Base-by-base conservation (phyloP, 2,888 invertebrate genomes). In the Plusia festucae region DNA sequence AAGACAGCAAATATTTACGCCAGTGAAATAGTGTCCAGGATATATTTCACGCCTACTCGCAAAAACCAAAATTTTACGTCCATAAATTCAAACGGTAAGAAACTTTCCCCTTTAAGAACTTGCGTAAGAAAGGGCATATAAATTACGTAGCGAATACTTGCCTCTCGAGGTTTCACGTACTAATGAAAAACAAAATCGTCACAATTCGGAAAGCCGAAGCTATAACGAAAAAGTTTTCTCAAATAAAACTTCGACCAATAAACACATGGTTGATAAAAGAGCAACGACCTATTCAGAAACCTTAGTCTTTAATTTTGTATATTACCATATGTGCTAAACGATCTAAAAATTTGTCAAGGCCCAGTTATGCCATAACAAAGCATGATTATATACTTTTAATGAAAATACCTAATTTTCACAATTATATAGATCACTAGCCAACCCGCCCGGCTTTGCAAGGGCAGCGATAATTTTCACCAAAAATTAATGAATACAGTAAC, bases 151-250 rank as follows among this genome's bases (percentile, higher is more conserved):
- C 71, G 85, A 86, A 85, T 83, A 82, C 80, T 78, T 61, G 73
- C 73, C 78, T 77, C 75, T 82, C 74, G 68, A 68, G 77, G 78
- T 79, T 84, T 81, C 70, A 68, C 74, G 67, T 70, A 70, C 77
- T 84, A 88, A 86, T 85, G 88, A 90, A 90, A 89, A 91, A 90
- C 89, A 89, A 88, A 83, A 83, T 83, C 80, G 82, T 87, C 85
- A 85, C 81, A 71, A 78, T 86, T 85, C 77, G 74, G 75, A 73
- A 79, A 80, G 81, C 56, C 78, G 81, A 82, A 81, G 79, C 81
- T 65, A 65, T 63, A 76, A 65, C 46, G 60, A 73, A 79, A 73
- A 79, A 73, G 65, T 79, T 83, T 73, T 70, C 55, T 65, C 59
- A 62, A 40, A 40, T 40, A 40, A 40, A 40, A 40, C 53, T 54